Conservation (phyloP, 2,888 invertebrate genomes). For the Eupelmus urozonus region DNA sequence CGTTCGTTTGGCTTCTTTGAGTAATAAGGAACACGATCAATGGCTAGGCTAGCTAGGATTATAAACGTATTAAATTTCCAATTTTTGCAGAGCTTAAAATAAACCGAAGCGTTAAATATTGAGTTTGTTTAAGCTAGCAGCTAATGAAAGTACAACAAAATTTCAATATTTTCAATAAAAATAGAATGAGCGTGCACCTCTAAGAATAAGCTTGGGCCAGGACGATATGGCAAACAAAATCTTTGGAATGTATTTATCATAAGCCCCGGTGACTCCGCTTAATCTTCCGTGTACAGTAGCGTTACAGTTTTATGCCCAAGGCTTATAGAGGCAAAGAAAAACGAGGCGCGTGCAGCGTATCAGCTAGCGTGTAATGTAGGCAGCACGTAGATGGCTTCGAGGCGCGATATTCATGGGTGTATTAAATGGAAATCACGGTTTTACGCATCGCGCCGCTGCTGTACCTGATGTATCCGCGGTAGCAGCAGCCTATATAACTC, state of each 20-base stretch:
- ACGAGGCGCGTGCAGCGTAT: neutral
- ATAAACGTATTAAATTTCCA: too few relatives aligned
- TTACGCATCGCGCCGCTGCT: slow-evolving; percentile 56
- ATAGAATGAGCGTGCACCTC: too few relatives aligned
- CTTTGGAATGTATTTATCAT: neutral
- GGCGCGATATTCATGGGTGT: slow-evolving; percentile 65
- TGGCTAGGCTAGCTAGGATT: too few relatives aligned
- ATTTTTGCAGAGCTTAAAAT: too few relatives aligned
- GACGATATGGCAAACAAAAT: too few relatives aligned
- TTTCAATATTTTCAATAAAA: too few relatives aligned
- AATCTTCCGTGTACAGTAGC: slow-evolving; percentile 1
- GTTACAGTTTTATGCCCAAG: neutral
- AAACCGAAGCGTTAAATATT: too few relatives aligned
- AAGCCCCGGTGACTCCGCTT: slow-evolving; percentile 2
- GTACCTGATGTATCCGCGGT: slow-evolving; percentile 59
- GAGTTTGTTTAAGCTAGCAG: too few relatives aligned
- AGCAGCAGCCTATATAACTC: slow-evolving; percentile 61
- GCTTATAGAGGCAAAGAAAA: neutral
- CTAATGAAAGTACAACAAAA: too few relatives aligned
- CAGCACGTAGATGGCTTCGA: neutral
- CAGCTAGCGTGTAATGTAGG: neutral
- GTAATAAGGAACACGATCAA: too few relatives aligned
- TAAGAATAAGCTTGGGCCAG: too few relatives aligned
- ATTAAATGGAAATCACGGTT: slow-evolving; percentile 70
- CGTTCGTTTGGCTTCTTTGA: too few relatives aligned